A percentile compares a stretch with the other conserved stretches of the same genome.
Conservation (phyloP, 2,888 invertebrate genomes). For the Hartigia nigra region DNA sequence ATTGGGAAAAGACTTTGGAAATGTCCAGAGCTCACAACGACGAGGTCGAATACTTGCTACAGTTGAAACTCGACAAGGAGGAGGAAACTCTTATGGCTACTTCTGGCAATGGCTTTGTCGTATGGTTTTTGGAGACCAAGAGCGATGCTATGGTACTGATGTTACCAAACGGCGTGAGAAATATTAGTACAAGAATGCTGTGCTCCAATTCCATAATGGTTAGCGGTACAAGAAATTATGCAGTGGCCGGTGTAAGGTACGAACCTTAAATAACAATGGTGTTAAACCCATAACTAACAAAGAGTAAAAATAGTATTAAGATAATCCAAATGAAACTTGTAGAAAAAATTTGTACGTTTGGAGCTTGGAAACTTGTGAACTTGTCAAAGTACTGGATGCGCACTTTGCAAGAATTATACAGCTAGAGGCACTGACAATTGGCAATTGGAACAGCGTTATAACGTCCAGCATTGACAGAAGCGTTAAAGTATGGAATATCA, state of each 20-base stretch:
- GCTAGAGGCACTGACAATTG: conserved; percentile 86
- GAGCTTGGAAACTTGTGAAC: conserved; percentile 82
- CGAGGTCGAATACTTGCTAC: conserved; percentile 80
- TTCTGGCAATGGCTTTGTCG: conserved; percentile 84
- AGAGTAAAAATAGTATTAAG: not conserved
- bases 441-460: conserved; percentile 93
- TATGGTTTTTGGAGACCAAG: conserved; percentile 78
- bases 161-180: conserved; percentile 88
- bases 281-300: not conserved
- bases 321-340: conserved; percentile 27
- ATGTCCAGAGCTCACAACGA: conserved; percentile 78
- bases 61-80: conserved; percentile 84
- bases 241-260: conserved; percentile 93
- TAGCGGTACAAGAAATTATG: conserved; percentile 89
- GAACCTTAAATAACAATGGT: conserved; percentile 9
- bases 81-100: conserved; percentile 86
- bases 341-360: conserved; percentile 96
- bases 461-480: conserved; percentile 98
- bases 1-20: conserved; percentile 74
- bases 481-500: conserved; percentile 99
- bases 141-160: conserved; percentile 75
- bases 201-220: conserved; percentile 92
- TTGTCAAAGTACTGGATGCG: conserved; percentile 94
- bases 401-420: conserved; percentile 97
- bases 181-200: conserved; percentile 92